These are phyloP conservation scores for Spea bombifrons DNA, from an alignment of 2,113 vertebrate genomes.

Conservation along the genomic window DNA sequence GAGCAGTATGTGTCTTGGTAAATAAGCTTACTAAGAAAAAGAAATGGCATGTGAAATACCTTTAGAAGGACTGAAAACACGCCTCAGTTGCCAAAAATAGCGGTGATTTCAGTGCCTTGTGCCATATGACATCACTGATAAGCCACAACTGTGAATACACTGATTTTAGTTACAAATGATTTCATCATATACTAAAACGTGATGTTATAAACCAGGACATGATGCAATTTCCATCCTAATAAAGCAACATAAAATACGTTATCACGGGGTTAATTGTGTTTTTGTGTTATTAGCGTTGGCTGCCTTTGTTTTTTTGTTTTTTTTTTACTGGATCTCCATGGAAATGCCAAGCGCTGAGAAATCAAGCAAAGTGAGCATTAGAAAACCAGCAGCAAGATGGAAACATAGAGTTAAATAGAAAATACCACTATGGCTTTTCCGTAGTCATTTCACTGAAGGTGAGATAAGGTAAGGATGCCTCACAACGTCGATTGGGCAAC, in stretches of 20 bases:
- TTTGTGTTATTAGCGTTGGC: too few species aligned
- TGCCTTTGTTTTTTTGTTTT: too few species aligned
- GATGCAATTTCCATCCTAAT: slow-evolving; percentile 19
- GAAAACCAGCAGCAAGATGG: background rate
- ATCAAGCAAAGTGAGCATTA: background rate
- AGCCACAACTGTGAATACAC: background rate
- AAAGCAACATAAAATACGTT: slow-evolving; percentile 5
- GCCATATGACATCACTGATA: background rate
- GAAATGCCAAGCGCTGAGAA: background rate
- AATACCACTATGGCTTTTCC: too few species aligned
- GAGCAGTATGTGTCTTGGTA: too few species aligned
- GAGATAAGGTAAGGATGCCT: too few species aligned
- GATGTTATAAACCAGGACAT: slow-evolving; percentile 5
- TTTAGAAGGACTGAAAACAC: background rate
- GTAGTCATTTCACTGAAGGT: too few species aligned
- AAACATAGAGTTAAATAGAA: too few species aligned
- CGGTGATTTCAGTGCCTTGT: background rate
- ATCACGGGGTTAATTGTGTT: too few species aligned
- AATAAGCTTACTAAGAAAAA: too few species aligned
- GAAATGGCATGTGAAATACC: background rate
- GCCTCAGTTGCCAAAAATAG: background rate
- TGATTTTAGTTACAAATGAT: slow-evolving; percentile 13
- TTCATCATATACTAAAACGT: slow-evolving; percentile 24
- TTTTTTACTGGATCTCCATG: background rate
- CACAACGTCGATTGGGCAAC: too few species aligned